Conservation (phyloP, 2,797 vertebrate genomes). For the Hafferia zeledoni region DNA sequence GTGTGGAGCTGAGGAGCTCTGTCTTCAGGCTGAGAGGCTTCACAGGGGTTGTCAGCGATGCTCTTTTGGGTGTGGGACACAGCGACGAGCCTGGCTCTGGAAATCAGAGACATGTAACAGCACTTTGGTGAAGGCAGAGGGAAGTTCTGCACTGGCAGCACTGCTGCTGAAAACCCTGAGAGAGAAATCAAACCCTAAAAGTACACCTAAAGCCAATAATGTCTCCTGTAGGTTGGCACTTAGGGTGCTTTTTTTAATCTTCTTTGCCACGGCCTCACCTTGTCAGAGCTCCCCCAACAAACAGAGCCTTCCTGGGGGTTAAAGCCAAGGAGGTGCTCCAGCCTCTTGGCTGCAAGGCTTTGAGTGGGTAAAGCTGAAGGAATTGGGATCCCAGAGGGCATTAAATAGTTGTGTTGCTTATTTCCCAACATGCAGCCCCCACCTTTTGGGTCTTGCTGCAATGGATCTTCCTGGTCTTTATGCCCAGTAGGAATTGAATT, state of each 20-base stretch:
- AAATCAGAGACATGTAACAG: not conserved
- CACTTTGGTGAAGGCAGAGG: not conserved
- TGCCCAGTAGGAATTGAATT: not conserved
- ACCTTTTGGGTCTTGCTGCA: not conserved
- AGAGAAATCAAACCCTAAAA: not conserved
- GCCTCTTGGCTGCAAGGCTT: not conserved
- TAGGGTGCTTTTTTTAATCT: not conserved
- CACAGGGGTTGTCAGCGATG: rapidly evolving
- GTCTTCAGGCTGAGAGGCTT: not conserved
- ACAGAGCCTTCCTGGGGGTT: not conserved
- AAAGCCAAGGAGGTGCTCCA: not conserved
- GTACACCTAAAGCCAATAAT: not conserved
- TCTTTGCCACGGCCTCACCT: not conserved
- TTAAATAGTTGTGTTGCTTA: not conserved
- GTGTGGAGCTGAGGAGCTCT: not conserved
- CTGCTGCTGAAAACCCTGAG: not conserved
- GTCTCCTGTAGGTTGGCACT: not conserved
- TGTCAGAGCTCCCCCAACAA: not conserved
- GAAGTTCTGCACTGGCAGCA: not conserved
- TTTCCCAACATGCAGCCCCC: not conserved
- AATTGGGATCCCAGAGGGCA: not conserved
- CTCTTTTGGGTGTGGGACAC: not conserved
- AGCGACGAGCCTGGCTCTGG: not conserved
- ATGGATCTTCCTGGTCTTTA: not conserved
- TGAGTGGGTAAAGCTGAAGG: not conserved